Base-by-base conservation (phyloP, 2,888 invertebrate genomes). In the Diplazon laetatorius region DNA sequence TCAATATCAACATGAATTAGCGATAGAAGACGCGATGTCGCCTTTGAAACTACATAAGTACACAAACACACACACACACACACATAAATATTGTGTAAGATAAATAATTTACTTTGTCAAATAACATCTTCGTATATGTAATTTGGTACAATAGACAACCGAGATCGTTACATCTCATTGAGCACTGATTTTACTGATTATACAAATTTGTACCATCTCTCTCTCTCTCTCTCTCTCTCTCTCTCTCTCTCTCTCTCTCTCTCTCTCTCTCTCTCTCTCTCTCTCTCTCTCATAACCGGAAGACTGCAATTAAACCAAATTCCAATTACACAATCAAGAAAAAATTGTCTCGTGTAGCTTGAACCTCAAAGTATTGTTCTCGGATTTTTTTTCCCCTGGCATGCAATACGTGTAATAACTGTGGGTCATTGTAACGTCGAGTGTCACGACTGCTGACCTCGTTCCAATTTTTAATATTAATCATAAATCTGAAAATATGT, bases 351-450 rank as follows among this genome's bases (percentile, higher is more conserved):
- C 69, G 70, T 66, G 37, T 71, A 65, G 75, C 59, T 73, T 66
- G 22, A 50, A 20, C 48, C 48, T 71, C 42, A 20, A n/a, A 44
- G 80, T 80, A 66, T 30, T 70, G 50, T 74, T 70, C 78, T 75
- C n/a, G 70, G 71, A 65, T 76, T 68, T 68, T 81, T 63, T 76
- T 73, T 81, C 59, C 44, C 66, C 69, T 55, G 71, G 76, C 60
- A 73, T 78, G 80, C 80, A 68, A 60, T 81, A 62, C 76, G 78
- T 81, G 80, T 83, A 80, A 50, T 71, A 37, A 75, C 42, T 63
- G 63, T 75, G 66, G 16, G 22, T 75, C 46, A 62, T 75, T 68
- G 63, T 50, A 62, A 75, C 68, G 78, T 48, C 55, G 57, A 52
- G 71, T 52, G 60, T 84, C 78, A 73, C 73, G 72, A 74, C 65